Conservation (phyloP, 2,888 invertebrate species). For the Agrotis puta region DNA sequence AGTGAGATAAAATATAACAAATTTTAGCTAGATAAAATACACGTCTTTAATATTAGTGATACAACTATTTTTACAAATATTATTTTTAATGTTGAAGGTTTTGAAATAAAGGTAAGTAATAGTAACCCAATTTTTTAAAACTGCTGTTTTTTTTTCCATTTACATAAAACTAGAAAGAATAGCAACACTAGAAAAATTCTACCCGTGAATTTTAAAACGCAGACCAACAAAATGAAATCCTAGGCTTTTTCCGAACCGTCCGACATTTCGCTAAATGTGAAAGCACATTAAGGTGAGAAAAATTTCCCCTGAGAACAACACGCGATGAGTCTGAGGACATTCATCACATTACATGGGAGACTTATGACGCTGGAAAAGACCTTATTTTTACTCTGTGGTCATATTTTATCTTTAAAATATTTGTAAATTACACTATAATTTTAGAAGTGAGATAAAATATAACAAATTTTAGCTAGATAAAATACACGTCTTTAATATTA, state of each 20-base stretch:
- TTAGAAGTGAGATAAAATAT: background rate
- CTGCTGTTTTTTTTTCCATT: too few relatives aligned
- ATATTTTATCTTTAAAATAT: constrained; percentile 2
- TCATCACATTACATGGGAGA: constrained; percentile 27
- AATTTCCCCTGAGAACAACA: constrained; percentile 33
- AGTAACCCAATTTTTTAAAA: too few relatives aligned
- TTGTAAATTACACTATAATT: background rate
- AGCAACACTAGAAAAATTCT: background rate
- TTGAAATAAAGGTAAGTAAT: too few relatives aligned
- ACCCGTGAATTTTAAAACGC: background rate
- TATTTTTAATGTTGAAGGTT: too few relatives aligned
- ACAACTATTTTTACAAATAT: too few relatives aligned
- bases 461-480: too few relatives aligned
- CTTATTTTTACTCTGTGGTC: background rate
- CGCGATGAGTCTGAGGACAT: constrained; percentile 13
- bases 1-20: background rate
- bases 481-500: background rate
- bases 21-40: background rate
- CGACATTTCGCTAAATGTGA: constrained; percentile 6
- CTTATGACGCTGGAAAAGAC: constrained; percentile 1
- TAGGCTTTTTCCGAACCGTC: background rate
- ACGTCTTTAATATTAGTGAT: background rate
- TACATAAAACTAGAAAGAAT: too few relatives aligned
- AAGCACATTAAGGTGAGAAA: constrained; percentile 37
- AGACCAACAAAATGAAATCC: background rate